These are phyloP conservation scores for Orycteropus afer DNA, from an alignment of 2,113 vertebrate genomes.

Conservation along the genomic window DNA sequence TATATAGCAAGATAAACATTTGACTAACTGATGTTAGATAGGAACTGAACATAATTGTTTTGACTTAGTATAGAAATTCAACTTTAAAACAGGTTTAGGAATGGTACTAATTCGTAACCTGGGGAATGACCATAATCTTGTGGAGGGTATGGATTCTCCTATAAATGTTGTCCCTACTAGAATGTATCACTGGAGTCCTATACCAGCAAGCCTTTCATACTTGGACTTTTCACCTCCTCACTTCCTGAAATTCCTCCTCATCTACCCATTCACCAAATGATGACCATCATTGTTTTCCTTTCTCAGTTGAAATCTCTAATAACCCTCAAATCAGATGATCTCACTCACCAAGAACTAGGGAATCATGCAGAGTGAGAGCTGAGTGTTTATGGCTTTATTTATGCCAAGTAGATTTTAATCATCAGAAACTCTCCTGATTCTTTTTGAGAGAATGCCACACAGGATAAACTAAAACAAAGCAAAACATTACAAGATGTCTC, in stretches of 20 bases:
- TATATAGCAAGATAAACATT: neutral
- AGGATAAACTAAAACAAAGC: constrained; percentile 47
- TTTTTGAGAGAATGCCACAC: constrained; percentile 14
- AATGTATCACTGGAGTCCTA: neutral
- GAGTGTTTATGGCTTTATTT: constrained; percentile 68
- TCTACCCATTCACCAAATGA: constrained; percentile 67
- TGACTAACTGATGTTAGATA: neutral
- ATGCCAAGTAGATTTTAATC: constrained; percentile 64
- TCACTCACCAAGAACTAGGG: constrained; percentile 66
- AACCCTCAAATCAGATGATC: constrained; percentile 64
- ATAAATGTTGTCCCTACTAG: neutral
- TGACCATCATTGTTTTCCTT: constrained; percentile 63
- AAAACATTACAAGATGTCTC: constrained; percentile 31
- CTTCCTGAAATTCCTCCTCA: constrained; percentile 61
- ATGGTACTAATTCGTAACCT: neutral
- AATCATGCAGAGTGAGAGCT: constrained; percentile 42
- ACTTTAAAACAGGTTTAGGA: neutral
- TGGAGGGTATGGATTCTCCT: neutral
- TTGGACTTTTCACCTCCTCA: constrained; percentile 72
- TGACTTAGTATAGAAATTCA: neutral
- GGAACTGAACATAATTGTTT: neutral
- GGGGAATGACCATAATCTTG: neutral
- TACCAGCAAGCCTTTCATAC: constrained; percentile 42
- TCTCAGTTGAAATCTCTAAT: constrained; percentile 74
- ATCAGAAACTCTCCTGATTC: constrained; percentile 36